These are phyloP conservation scores for Spodoptera litura DNA, from an alignment of 1,140 invertebrate genomes.

Conservation along the genomic window DNA sequence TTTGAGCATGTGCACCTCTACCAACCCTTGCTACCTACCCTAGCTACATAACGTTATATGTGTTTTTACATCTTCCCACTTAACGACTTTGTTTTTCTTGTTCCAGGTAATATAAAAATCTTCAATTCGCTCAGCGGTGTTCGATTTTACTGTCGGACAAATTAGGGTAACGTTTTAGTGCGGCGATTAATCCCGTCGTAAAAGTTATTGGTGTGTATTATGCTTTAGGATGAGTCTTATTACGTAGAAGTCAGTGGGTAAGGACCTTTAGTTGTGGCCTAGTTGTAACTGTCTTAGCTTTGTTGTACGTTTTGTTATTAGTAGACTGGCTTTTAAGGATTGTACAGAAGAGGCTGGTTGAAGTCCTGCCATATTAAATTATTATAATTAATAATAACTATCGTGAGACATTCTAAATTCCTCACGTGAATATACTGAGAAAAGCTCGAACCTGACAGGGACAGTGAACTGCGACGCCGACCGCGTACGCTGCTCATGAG, in stretches of 20 bases:
- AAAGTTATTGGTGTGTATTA: conserved; percentile 40
- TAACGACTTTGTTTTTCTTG: conserved; percentile 67
- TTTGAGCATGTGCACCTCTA: too few species aligned
- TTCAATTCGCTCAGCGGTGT: conserved; percentile 49
- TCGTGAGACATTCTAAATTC: too few species aligned
- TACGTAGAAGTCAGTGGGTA: background rate
- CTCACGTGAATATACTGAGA: too few species aligned
- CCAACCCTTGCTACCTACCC: too few species aligned
- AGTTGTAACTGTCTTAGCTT: background rate
- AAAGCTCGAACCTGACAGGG: too few species aligned
- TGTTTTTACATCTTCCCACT: conserved; percentile 31
- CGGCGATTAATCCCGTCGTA: conserved; percentile 34
- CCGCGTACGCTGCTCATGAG: too few species aligned
- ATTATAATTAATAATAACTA: too few species aligned
- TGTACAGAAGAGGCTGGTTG: too few species aligned
- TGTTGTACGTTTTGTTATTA: background rate
- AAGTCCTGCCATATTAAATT: too few species aligned
- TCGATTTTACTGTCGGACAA: conserved; percentile 51
- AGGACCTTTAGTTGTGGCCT: background rate
- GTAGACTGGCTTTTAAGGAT: background rate
- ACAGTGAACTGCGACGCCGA: too few species aligned
- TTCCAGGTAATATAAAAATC: conserved; percentile 67
- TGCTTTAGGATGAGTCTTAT: conserved; percentile 16
- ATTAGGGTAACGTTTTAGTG: conserved; percentile 50
- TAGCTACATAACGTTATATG: background rate